Base-by-base conservation (phyloP, 2,888 invertebrate genomes). In the Camptogramma bilineatum region DNA sequence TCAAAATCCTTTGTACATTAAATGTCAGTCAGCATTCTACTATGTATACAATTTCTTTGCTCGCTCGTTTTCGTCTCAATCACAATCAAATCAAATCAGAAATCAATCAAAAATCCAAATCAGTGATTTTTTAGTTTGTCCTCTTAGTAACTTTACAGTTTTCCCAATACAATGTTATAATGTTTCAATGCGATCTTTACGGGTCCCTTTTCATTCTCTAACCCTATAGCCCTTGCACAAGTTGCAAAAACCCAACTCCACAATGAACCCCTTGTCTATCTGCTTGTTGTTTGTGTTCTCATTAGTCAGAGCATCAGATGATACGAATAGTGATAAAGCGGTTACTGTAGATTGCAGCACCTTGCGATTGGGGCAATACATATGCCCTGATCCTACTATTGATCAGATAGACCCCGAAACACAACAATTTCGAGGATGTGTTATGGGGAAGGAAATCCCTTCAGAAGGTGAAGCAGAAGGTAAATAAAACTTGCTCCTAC, bases 341-440 rank as follows among this genome's bases (percentile, higher is more conserved):
- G 79, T 79, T 5, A 77, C 87, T 66, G 93, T 95, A 31, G 96
- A 97, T 80, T 97, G 97, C 82, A 95, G 90, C 77, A 95, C 94
- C 53, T 86, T 97, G 73, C 92, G 96, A 73, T 93, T 97, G 92
- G 97, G 97, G 0, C 97, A 97, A 78, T 97, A 94, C 77, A 94
- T 97, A 68, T 98, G 98, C 81, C 97, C 97, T 0, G 96, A 97
- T 91, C 97, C 97, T 5, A 93, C 97, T 91, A 88, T 93, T 72
- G 95, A 95, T 75, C 95, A 96, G 76, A 97, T 99, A 76, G 98
- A 99, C 85, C 95, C 95, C 0, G 95, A 96, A 79, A 99, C 99
- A 0, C 99, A 99, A 84, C 98, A 98, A 82, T 95, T 96, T 34
- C 90, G 88, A 72, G 97, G 97, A 62, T 98, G 98, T 84, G 95